Evolutionary conservation across 2,797 vertebrate species (phyloP).

Genomic region (Siniperca scherzeri): DNA sequence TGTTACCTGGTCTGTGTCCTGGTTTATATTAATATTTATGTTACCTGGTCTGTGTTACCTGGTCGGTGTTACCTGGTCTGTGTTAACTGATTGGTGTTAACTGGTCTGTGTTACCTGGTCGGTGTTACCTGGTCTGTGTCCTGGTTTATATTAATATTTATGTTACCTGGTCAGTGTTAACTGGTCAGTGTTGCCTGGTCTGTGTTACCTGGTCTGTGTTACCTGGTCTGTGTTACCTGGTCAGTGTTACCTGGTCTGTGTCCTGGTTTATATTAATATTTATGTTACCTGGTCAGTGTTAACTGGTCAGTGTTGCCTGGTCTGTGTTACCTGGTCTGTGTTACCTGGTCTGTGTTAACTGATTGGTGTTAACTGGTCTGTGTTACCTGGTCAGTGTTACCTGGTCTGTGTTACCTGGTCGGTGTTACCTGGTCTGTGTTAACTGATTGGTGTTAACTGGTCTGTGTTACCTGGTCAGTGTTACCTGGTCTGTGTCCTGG

Average conservation of each 20-base stretch:
- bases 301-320: no score
- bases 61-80: no score
- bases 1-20: no score
- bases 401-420: conserved; percentile 51
- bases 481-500: conserved; percentile 27
- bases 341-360: conserved; percentile 78
- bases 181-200: conserved; percentile 45
- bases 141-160: conserved; percentile 2
- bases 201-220: conserved; percentile 57
- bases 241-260: conserved; percentile 54
- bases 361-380: no score
- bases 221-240: conserved; percentile 8
- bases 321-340: conserved; percentile 58
- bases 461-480: not conserved
- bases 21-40: not conserved
- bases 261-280: conserved; percentile 39
- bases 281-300: conserved; percentile 9
- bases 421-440: not conserved
- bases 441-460: conserved; percentile 24
- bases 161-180: conserved; percentile 23
- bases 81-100: no score
- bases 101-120: conserved; percentile 18
- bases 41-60: conserved; percentile 44
- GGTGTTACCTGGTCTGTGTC: conserved; percentile 61
- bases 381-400: conserved; percentile 33